phyloP scores from a whole-genome alignment of 2,113 vertebrate species.

The Glaucomys volans region DNA sequence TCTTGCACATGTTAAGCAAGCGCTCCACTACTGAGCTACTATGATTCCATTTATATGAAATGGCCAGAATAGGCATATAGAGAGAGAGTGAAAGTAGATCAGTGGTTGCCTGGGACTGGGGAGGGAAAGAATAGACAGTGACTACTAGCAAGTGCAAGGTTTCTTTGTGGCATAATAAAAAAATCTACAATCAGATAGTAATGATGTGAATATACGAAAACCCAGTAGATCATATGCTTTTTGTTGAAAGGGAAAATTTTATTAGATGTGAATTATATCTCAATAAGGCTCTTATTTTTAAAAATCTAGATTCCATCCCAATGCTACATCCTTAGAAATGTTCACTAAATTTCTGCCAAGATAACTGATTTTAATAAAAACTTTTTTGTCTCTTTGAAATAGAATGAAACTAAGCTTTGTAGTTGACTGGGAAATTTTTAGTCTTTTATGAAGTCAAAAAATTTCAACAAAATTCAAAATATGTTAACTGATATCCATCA shows the following conservation, averaged over 20 bases:
- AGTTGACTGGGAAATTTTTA: conserved; percentile 33
- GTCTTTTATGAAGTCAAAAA: conserved; percentile 31
- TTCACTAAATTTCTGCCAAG: conserved; percentile 57
- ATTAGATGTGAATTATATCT: not conserved
- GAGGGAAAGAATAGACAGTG: not conserved
- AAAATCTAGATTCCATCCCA: not conserved
- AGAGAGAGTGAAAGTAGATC: not conserved
- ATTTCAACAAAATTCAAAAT: not conserved
- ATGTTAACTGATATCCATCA: not conserved
- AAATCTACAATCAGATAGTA: conserved; percentile 15
- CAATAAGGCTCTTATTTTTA: not conserved
- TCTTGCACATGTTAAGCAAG: too few relatives aligned
- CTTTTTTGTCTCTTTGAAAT: conserved; percentile 29
- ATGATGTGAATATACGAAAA: conserved; percentile 19
- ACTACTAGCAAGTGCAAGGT: not conserved
- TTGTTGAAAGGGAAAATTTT: not conserved
- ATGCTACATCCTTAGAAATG: not conserved
- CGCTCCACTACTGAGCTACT: not conserved
- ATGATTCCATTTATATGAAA: not conserved
- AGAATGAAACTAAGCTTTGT: conserved; percentile 37
- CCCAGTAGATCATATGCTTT: not conserved
- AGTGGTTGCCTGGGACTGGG: not conserved
- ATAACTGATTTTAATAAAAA: not conserved
- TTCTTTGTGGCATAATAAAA: not conserved
- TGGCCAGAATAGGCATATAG: not conserved